Evolutionary conservation across 2,113 vertebrate species (phyloP).

Genomic region (Geococcyx californianus): DNA sequence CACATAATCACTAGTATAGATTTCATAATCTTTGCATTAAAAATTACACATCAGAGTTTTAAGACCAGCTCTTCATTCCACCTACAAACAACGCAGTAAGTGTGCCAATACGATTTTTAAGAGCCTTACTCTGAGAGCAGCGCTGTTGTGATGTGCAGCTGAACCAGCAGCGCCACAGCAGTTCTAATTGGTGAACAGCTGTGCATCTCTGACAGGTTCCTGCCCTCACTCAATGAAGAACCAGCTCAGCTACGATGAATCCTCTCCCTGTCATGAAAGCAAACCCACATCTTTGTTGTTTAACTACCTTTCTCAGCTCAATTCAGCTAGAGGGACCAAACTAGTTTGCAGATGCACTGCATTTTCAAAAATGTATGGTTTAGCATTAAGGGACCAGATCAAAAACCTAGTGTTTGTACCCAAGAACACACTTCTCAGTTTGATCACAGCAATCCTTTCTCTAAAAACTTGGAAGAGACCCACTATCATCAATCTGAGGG

Average conservation of each 20-base stretch:
- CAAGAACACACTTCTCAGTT: neutral
- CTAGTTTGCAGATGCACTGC: neutral
- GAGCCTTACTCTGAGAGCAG: neutral
- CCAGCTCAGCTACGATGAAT: neutral
- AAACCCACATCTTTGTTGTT: neutral
- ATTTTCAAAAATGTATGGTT: neutral
- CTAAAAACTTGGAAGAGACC: neutral
- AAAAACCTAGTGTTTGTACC: neutral
- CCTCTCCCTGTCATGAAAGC: neutral
- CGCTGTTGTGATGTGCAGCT: neutral
- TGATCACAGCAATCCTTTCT: neutral
- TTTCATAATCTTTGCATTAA: neutral
- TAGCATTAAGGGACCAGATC: neutral
- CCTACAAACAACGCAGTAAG: neutral
- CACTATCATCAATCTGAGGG: neutral
- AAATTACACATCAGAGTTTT: neutral
- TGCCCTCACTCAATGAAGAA: neutral
- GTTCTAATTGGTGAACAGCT: neutral
- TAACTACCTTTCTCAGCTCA: neutral
- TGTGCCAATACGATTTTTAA: neutral
- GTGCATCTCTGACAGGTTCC: neutral
- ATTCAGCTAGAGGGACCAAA: neutral
- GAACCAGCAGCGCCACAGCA: neutral
- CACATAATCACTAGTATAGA: neutral
- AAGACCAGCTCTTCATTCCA: neutral